Evolutionary conservation across 2,888 invertebrate genomes (phyloP), one percentile per base, ranked within the genome.

Genomic region (Melieria omissa): DNA sequence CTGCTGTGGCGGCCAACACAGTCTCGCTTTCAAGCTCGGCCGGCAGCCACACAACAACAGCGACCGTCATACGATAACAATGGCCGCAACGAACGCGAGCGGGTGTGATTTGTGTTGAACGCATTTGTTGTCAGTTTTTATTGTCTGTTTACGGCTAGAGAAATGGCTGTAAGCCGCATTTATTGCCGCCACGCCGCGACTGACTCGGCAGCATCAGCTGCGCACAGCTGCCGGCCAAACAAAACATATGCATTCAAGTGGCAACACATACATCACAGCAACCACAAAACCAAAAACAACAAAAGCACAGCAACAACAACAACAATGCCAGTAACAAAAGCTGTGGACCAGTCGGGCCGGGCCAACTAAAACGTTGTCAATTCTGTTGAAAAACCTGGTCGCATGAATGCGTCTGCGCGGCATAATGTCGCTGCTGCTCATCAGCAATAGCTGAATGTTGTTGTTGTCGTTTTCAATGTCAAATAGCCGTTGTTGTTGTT

Each of bases 111-210:
- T 70, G 70, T 70, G 63, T 70, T 70, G 55, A 63, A 70, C 63
- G 57, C 70, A 64, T 70, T 70, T 70, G 60, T 70, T 64, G 63
- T 57, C 70, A 55, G 45, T 64, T 78, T 78, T 78, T 77, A 78
- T 78, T 78, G 78, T 72, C 75, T 74, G 74, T 72, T 78, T 78
- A 77, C 78, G 77, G 74, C 73, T 75, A 68, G 66, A 73, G 68
- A 54, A 57, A 72, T 71, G 72, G 76, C 73, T 74, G 75, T 71
- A 74, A 71, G 54, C 55, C 65, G 29, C 65, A 54, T 64, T 46
- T 73, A 72, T 73, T 78, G 71, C 29, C 72, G 71, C 45, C 65
- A 60, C 60, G 54, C 73, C 29, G 29, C 70, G 12, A 52, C 52
- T 16, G n/a, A 52, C 52, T 52, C 12, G 52, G 14, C 12, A 52